phyloP scores from a whole-genome alignment of 1,140 invertebrate genomes.

The Neodiprion virginianus region DNA sequence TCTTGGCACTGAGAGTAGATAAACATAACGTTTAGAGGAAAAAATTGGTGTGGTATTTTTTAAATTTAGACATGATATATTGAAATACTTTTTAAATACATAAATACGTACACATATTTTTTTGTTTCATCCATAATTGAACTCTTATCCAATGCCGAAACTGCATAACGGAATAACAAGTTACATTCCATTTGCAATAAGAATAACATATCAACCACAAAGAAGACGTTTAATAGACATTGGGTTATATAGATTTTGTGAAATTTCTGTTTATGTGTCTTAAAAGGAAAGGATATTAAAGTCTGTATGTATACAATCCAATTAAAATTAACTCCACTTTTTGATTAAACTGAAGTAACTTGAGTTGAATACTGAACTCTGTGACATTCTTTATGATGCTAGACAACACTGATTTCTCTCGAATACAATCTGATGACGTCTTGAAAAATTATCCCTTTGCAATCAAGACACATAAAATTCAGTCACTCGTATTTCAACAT shows the following conservation, averaged over 20 bases:
- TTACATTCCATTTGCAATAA: background rate
- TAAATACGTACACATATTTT: background rate
- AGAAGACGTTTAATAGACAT: background rate
- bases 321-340: no score
- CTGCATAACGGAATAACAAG: background rate
- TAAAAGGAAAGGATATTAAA: background rate
- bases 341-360: no score
- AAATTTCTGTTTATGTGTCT: conserved; percentile 2
- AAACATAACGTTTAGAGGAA: no score
- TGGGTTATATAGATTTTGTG: background rate
- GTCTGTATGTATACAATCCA: no score
- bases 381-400: no score
- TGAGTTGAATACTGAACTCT: no score
- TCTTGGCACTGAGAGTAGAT: no score
- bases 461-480: conserved; percentile 1
- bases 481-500: background rate
- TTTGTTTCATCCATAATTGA: background rate
- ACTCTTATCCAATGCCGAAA: background rate
- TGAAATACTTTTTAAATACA: background rate
- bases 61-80: background rate
- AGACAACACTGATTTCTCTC: no score
- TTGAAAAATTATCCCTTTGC: background rate
- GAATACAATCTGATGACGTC: no score
- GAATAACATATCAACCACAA: background rate
- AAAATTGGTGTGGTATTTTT: background rate